These are phyloP conservation scores for Sinohyriopsis cumingii DNA, from an alignment of 2,888 invertebrate species.

Conservation along the genomic window DNA sequence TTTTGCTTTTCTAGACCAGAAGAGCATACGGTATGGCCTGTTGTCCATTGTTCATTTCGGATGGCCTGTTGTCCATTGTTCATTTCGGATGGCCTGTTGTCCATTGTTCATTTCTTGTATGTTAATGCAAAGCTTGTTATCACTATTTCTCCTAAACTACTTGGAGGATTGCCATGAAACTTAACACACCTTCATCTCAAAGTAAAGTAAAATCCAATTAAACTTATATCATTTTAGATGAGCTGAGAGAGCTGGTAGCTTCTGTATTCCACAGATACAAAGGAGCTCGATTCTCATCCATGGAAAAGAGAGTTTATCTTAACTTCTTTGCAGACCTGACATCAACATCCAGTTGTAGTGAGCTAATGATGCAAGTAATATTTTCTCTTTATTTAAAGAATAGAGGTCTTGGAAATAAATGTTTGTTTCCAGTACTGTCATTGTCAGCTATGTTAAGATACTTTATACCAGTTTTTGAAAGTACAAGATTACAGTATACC, in stretches of 20 bases:
- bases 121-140: too few relatives aligned
- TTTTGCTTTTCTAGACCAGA: too few relatives aligned
- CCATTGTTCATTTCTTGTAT: too few relatives aligned
- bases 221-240: constrained; percentile 12
- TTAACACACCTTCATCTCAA: too few relatives aligned
- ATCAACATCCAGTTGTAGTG: constrained; percentile 8
- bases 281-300: constrained; percentile 32
- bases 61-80: too few relatives aligned
- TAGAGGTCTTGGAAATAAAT: not conserved
- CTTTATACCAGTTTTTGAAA: not conserved
- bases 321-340: constrained; percentile 37
- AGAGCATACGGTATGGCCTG: too few relatives aligned
- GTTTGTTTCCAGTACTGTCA: not conserved
- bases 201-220: not conserved
- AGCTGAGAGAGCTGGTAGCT: constrained; percentile 21
- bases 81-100: too few relatives aligned
- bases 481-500: too few relatives aligned
- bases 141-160: too few relatives aligned
- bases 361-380: constrained; percentile 8
- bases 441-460: not conserved
- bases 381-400: not conserved
- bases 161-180: too few relatives aligned
- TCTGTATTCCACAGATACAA: constrained; percentile 30
- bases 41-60: too few relatives aligned
- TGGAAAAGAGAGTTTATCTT: constrained; percentile 39